Conservation (phyloP, 2,113 vertebrate genomes). For the Poeciliopsis turrubarensis region DNA sequence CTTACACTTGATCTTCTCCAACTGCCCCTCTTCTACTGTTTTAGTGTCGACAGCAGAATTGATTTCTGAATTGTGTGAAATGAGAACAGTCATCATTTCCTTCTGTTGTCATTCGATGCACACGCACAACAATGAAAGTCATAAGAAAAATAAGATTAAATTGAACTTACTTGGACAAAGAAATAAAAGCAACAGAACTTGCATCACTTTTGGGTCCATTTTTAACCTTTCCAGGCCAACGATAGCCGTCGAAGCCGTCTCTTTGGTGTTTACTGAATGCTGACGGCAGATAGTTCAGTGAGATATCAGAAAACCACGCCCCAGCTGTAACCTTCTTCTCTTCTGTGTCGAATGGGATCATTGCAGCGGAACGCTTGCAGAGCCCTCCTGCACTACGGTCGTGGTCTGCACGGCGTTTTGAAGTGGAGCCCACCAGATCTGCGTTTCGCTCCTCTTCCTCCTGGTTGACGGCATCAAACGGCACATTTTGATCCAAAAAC, state of each 20-base stretch:
- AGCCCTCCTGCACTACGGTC: slow-evolving; percentile 55
- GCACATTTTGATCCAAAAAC: background rate
- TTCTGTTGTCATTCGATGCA: background rate
- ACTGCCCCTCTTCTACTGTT: fast-evolving
- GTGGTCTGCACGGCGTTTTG: slow-evolving; percentile 61
- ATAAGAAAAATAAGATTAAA: background rate
- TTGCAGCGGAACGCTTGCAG: slow-evolving; percentile 68
- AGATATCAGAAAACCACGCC: slow-evolving; percentile 51
- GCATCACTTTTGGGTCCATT: slow-evolving; percentile 61
- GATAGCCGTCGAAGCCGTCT: slow-evolving; percentile 17
- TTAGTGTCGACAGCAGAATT: background rate
- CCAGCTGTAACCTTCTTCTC: slow-evolving; percentile 51
- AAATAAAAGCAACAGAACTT: slow-evolving; percentile 48
- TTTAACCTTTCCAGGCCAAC: background rate
- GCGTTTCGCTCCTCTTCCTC: slow-evolving; percentile 9
- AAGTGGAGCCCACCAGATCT: slow-evolving; percentile 63
- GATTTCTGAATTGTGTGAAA: slow-evolving; percentile 16
- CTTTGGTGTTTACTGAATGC: slow-evolving; percentile 15
- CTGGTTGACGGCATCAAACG: slow-evolving; percentile 30
- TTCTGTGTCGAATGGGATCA: slow-evolving; percentile 50
- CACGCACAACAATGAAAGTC: background rate
- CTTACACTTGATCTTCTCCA: fast-evolving
- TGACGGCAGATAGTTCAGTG: slow-evolving; percentile 20
- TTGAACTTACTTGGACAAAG: slow-evolving; percentile 54
- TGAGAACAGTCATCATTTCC: background rate